Conservation (phyloP, 2,888 invertebrate species). For the Oegoconia quadripuncta region DNA sequence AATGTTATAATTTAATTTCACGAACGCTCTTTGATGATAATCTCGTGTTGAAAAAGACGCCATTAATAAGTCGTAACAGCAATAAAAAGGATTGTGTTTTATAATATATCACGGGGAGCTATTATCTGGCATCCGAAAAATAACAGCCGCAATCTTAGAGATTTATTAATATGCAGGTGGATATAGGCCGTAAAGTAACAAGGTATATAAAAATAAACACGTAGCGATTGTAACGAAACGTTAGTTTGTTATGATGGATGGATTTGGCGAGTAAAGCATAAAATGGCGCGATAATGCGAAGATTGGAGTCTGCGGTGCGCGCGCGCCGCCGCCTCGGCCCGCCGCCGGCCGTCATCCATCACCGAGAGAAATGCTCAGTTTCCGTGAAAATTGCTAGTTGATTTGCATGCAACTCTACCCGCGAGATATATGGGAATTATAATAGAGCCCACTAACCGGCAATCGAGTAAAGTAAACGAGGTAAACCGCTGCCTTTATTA, state of each 20-base stretch:
- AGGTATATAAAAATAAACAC: constrained; percentile 37
- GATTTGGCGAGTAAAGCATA: constrained; percentile 41
- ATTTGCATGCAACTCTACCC: constrained; percentile 43
- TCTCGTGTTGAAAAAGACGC: constrained; percentile 48
- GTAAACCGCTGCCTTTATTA: too few relatives aligned
- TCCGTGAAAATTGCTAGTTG: constrained; percentile 46
- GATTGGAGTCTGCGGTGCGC: constrained; percentile 27
- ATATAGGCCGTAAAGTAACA: constrained; percentile 31
- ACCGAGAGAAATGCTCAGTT: constrained; percentile 33
- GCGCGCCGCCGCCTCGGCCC: constrained; percentile 25
- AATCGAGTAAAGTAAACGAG: too few relatives aligned
- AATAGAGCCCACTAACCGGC: constrained; percentile 4
- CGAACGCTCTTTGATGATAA: constrained; percentile 48
- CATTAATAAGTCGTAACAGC: constrained; percentile 50
- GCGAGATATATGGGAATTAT: constrained; percentile 27
- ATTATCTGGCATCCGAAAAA: constrained; percentile 51
- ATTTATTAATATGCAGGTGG: constrained; percentile 43
- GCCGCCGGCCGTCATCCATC: constrained; percentile 38
- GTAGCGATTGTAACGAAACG: constrained; percentile 34
- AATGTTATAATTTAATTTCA: constrained; percentile 18
- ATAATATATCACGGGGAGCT: constrained; percentile 52
- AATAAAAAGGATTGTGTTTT: constrained; percentile 55
- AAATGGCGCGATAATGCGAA: constrained; percentile 47
- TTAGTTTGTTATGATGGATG: constrained; percentile 37
- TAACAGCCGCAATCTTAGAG: constrained; percentile 46